Base-by-base conservation (phyloP, 2,797 vertebrate species). In the Glossophaga mutica region DNA sequence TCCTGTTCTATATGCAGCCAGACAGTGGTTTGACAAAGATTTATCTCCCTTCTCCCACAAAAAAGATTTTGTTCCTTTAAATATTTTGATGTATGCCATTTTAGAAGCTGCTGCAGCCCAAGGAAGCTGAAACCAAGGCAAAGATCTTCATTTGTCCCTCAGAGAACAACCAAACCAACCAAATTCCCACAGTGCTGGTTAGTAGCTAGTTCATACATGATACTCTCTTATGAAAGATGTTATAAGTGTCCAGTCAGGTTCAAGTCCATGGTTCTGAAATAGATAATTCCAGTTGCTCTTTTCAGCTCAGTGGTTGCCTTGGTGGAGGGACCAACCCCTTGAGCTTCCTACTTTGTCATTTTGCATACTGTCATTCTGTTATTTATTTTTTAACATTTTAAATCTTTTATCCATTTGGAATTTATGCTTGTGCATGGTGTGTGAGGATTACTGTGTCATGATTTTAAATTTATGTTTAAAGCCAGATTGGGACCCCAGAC, bases 381-480 rank as follows among this genome's bases (percentile, higher is more conserved):
- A 50, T 67, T 95, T 46, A 90, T 26, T 77, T 82, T 82, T 94
- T 81, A 74, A 55, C 18, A 34, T 93, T 94, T 88, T 21, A 77
- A 90, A 70, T 87, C 32, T 78, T 90, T 83, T 65, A 73, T 67
- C 70, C 39, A 55, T 52, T 90, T 92, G 48, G 50, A 90, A 92
- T 85, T 94, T 95, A 90, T 93, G 26, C 37, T 83, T 19, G 18
- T 26, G 15, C 78, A 57, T 50, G 26, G n/a, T 84, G 0, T 68
- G 4, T 92, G 57, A 76, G 67, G 48, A 84, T 81, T 74, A 90
- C 44, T 81, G 59, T 42, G 65, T 68, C 44, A 50, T 76, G 42
- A 70, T 29, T 91, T 85, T 83, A 71, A 95, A 78, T 83, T 22
- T 93, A 21, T 85, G 9, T 91, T 91, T 94, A 91, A 93, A 74